Evolutionary conservation across 2,888 invertebrate species (phyloP), one percentile per base, ranked within the genome.

Genomic region (Agrochola circellaris): DNA sequence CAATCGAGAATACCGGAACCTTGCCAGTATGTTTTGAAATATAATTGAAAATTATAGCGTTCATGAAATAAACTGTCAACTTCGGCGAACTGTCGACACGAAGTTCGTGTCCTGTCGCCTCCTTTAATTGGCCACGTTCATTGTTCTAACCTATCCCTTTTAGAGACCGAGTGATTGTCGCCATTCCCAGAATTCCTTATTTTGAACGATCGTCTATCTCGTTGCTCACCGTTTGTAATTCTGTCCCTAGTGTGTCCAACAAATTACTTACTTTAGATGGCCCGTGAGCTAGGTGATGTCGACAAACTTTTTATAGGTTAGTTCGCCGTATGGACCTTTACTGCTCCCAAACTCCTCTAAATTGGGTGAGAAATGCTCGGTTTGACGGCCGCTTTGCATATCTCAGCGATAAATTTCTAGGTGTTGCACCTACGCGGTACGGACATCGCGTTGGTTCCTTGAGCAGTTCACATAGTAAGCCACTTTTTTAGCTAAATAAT

Each of bases 121-220:
- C 90, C 90, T 93, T 92, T 95, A 95, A 95, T 95, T 95, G 94
- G 94, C 92, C 87, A 90, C 91, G 90, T 88, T 92, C 90, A 92
- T 93, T 93, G 93, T 94, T 92, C 89, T 91, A 89, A 89, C 88
- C 88, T 89, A 89, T 90, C 92, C 90, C 89, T 92, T 91, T 93
- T 90, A 91, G 90, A 92, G 89, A 89, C 89, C 87, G 83, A 87
- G 73, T 87, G 89, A 88, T 89, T 88, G 87, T 92, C 83, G 86
- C 88, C 85, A 86, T 89, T 81, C 86, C 83, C 70, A 86, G 88
- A 89, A 92, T 93, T 94, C 91, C 88, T 90, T 83, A 86, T 83
- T 86, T 82, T 91, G 90, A 92, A 84, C 91, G 91, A 92, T 89
- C 77, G 85, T 45, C 73, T 88, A 84, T 86, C 83, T 87, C 79